phyloP scores from a whole-genome alignment of 2,888 invertebrate genomes.

The Pantelozetes paolii region DNA sequence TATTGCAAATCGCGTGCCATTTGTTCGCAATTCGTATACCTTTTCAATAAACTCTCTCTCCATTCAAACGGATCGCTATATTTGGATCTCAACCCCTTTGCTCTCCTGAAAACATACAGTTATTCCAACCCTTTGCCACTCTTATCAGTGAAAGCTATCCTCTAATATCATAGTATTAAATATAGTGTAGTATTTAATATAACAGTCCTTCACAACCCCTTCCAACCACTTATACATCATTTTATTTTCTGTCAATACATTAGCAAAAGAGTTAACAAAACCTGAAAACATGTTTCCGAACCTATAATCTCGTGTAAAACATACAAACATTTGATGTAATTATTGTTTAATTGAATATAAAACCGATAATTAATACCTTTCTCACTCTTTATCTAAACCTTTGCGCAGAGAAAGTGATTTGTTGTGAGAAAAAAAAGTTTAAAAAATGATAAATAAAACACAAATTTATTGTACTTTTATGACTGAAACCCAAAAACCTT shows the following conservation, averaged over 20 bases:
- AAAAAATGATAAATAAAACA: not conserved
- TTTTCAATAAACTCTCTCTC: constrained; percentile 21
- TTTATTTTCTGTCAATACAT: constrained; percentile 13
- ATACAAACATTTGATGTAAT: constrained; percentile 3
- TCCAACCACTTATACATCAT: constrained; percentile 14
- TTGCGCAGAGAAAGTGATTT: not conserved
- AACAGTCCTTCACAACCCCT: constrained; percentile 22
- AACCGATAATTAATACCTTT: constrained; percentile 12
- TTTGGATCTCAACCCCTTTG: constrained; percentile 20
- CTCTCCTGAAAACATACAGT: constrained; percentile 1
- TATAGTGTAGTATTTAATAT: not conserved
- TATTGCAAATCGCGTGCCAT: constrained; percentile 29
- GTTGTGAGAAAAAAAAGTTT: not conserved
- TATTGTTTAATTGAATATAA: constrained; percentile 4
- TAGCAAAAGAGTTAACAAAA: not conserved
- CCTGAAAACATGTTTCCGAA: not conserved
- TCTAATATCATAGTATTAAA: not conserved
- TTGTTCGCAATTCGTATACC: constrained; percentile 26
- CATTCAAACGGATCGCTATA: constrained; percentile 5
- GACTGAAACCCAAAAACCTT: constrained; percentile 17
- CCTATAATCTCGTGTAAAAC: constrained; percentile 7
- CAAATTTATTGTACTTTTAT: not conserved
- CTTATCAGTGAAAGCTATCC: constrained; percentile 13
- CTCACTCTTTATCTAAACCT: not conserved
- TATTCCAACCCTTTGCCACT: constrained; percentile 21